A percentile compares a stretch with the other conserved stretches of the same genome.
Evolutionary conservation across 2,888 invertebrate species (phyloP).

Genomic region (Tortrix viridana): DNA sequence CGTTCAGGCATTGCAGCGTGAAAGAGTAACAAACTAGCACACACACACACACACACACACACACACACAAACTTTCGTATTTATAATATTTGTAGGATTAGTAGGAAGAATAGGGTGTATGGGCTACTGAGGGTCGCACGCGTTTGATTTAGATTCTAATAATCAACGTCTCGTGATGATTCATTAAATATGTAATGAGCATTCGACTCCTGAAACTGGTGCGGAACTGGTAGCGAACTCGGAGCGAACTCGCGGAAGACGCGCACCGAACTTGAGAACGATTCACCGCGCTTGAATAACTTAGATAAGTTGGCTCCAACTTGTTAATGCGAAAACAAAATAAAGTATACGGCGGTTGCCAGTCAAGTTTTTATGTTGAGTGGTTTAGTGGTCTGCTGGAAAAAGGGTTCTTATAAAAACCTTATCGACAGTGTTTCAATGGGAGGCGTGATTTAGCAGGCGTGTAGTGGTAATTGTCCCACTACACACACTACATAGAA

Average conservation of each 20-base stretch:
- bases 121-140: no score
- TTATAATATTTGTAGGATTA: no score
- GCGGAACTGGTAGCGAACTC: neutral
- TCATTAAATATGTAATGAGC: conserved; percentile 11
- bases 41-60: no score
- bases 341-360: conserved; percentile 10
- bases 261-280: neutral
- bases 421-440: no score
- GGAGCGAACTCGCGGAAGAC: neutral
- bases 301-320: conserved; percentile 2
- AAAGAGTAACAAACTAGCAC: no score
- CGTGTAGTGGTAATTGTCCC: no score
- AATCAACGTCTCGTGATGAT: conserved; percentile 3
- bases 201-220: neutral
- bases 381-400: neutral
- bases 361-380: neutral
- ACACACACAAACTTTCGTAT: no score
- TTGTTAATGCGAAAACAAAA: conserved; percentile 16
- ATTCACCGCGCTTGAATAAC: conserved; percentile 10
- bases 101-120: no score
- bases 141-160: neutral
- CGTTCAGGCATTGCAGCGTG: no score
- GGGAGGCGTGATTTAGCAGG: no score
- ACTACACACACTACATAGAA: no score
- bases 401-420: no score